Base-by-base conservation (phyloP, 2,113 vertebrate species). In the Chloroceryle aenea region DNA sequence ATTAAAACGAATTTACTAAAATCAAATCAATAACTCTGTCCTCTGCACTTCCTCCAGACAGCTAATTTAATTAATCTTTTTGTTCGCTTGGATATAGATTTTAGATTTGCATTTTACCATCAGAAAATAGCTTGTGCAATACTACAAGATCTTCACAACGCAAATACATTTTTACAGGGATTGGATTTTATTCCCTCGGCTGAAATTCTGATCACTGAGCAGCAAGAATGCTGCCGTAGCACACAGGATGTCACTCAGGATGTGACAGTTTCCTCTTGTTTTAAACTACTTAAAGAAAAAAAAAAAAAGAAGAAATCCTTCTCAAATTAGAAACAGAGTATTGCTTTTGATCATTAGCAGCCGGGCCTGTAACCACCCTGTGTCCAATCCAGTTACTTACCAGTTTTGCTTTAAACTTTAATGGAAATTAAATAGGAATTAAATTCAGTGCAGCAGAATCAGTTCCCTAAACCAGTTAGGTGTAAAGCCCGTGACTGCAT, bases 181-280 rank as follows among this genome's bases (percentile, higher is more conserved):
- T 97, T 98, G 91, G 94, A 97, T 98, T 98, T 96, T 97, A 97
- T 97, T 98, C 97, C 98, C 98, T 97, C 43, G 13, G 95, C 97
- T 98, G 94, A 97, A 94, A 94, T 97, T 92, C 95, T 97, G 96
- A 98, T 97, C 97, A 95, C 92, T 91, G 94, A 98, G 95, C 96
- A 96, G 97, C 84, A 95, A 97, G 95, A 97, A 97, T 13, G 43
- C 95, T 72, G 94, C 93, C 40, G 56, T 88, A 68, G 95, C 97
- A 98, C 97, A 97, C 98, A 97, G 98, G 97, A 98, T 98, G 97
- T 97, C 98, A 95, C 94, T 98, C 98, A 98, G 98, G 98, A 98
- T 98, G 90, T 95, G 94, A 95, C 98, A 83, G 87, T 83, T 98
- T 98, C 98, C 98, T 98, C 73, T 84, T 87, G 94, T 96, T 97